Evolutionary conservation across 2,888 invertebrate genomes (phyloP).

Genomic region (Halocaridina rubra): DNA sequence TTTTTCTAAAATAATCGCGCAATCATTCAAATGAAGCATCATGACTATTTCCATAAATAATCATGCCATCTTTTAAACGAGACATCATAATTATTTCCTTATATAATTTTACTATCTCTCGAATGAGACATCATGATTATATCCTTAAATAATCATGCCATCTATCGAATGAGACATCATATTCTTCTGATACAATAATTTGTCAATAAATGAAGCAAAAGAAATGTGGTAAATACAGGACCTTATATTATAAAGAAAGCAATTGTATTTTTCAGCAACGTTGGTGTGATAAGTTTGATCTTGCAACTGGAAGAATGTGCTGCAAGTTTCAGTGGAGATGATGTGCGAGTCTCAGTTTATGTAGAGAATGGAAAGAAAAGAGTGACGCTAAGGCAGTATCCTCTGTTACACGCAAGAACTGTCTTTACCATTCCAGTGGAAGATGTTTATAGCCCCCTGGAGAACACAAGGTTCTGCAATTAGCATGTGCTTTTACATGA

Average conservation of each 20-base stretch:
- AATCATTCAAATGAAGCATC: too few species aligned
- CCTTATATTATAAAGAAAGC: background rate
- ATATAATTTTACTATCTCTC: background rate
- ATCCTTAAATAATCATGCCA: too few species aligned
- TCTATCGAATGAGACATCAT: too few species aligned
- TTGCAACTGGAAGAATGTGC: background rate
- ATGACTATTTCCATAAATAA: too few species aligned
- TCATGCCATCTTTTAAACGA: too few species aligned
- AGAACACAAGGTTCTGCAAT: background rate
- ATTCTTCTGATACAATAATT: background rate
- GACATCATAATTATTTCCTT: too few species aligned
- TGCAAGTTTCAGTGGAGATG: background rate
- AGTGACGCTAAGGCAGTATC: background rate
- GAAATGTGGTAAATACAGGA: background rate
- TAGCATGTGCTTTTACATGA: background rate
- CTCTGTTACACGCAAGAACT: background rate
- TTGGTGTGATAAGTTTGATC: constrained; percentile 9
- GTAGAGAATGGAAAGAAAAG: background rate
- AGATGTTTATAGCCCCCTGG: background rate
- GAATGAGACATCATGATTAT: background rate
- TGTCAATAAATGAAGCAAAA: background rate
- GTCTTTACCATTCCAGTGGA: background rate
- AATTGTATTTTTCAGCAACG: background rate
- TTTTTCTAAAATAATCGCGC: too few species aligned
- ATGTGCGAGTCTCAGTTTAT: background rate